Evolutionary conservation across 2,113 vertebrate species (phyloP).

Genomic region (Spizaetus ornatus): DNA sequence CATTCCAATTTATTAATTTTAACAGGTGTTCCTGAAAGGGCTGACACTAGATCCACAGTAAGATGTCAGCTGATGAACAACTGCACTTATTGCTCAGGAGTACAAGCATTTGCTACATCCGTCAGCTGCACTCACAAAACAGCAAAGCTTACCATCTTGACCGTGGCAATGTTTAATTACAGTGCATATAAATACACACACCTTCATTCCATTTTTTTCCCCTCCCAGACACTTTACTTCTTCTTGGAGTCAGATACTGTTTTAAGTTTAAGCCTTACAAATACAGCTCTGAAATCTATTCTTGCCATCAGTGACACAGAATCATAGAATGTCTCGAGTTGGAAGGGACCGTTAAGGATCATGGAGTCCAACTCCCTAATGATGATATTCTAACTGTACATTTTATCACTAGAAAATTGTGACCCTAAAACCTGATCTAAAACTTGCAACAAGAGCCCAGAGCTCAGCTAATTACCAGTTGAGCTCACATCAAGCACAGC

Average conservation of each 20-base stretch:
- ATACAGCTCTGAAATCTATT: background rate
- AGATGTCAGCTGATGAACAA: slow-evolving; percentile 66
- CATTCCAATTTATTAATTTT: slow-evolving; percentile 27
- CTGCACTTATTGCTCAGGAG: slow-evolving; percentile 34
- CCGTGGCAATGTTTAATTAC: background rate
- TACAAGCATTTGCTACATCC: background rate
- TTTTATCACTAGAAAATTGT: background rate
- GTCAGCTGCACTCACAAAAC: background rate
- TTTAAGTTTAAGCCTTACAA: background rate
- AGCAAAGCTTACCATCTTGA: background rate
- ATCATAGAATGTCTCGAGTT: background rate
- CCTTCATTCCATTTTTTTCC: background rate
- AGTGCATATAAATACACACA: background rate
- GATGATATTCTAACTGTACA: background rate
- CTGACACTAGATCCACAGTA: slow-evolving; percentile 50
- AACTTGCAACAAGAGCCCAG: background rate
- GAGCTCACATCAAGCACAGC: background rate
- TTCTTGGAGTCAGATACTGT: background rate
- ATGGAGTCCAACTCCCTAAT: background rate
- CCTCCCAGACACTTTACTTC: background rate
- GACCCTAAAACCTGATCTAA: background rate
- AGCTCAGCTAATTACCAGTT: background rate
- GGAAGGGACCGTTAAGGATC: background rate
- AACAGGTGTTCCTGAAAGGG: slow-evolving; percentile 67
- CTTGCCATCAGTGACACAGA: background rate